Percentiles rank a stretch among this genome's conserved stretches.
phyloP scores from a whole-genome alignment of 2,888 invertebrate species.

The Gari tellinella region DNA sequence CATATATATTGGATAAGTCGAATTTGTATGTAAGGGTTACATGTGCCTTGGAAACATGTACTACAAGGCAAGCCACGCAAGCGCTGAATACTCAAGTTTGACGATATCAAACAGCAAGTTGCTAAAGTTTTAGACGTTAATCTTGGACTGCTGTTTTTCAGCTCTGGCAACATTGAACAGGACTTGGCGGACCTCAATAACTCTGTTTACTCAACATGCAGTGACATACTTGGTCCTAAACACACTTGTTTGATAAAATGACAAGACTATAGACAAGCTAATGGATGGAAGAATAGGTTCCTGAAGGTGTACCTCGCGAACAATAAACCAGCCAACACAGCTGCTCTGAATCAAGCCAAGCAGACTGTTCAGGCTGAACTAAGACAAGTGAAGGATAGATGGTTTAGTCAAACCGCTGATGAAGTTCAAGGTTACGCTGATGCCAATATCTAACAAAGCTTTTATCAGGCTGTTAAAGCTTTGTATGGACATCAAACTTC shows the following conservation, averaged over 20 bases:
- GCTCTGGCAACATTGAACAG: not conserved
- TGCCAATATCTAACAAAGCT: not conserved
- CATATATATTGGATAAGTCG: too few relatives aligned
- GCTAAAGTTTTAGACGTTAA: not conserved
- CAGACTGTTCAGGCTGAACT: slow-evolving; percentile 7
- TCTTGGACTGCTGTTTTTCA: not conserved
- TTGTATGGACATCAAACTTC: slow-evolving; percentile 9
- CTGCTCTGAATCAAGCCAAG: too few relatives aligned
- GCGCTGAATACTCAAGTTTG: too few relatives aligned
- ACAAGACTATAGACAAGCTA: not conserved
- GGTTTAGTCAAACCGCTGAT: slow-evolving; percentile 21
- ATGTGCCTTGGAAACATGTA: too few relatives aligned
- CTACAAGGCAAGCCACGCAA: too few relatives aligned
- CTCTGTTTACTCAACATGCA: too few relatives aligned
- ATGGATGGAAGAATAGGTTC: too few relatives aligned
- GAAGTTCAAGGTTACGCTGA: slow-evolving; percentile 21
- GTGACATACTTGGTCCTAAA: not conserved
- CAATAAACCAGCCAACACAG: too few relatives aligned
- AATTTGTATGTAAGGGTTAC: too few relatives aligned
- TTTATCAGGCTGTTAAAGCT: not conserved
- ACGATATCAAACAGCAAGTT: not conserved
- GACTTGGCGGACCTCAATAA: not conserved
- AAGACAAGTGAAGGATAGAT: slow-evolving; percentile 13
- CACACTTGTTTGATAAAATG: not conserved
- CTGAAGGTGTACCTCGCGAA: too few relatives aligned